These are phyloP conservation scores for Dasyprocta punctata DNA, from an alignment of 2,113 vertebrate genomes.

Conservation along the genomic window DNA sequence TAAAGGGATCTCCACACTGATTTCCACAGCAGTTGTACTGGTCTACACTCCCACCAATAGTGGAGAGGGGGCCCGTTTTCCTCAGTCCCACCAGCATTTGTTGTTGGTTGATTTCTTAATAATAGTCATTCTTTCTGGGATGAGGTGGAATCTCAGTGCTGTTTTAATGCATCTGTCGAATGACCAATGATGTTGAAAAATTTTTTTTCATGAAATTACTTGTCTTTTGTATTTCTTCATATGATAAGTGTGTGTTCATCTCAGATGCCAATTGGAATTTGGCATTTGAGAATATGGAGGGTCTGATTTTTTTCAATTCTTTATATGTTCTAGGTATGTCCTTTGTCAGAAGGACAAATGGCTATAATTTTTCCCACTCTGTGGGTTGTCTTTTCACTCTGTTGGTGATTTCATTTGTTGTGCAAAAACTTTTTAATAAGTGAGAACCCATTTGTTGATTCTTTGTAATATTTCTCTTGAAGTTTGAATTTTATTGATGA, in stretches of 20 bases:
- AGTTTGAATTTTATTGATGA: background rate
- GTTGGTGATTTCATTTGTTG: background rate
- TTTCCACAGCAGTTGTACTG: background rate
- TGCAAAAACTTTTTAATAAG: background rate
- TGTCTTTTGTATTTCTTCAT: background rate
- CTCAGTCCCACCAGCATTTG: background rate
- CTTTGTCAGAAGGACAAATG: background rate
- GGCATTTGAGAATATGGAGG: background rate
- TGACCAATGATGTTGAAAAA: background rate
- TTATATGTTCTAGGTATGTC: background rate
- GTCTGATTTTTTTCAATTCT: background rate
- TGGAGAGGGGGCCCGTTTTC: background rate
- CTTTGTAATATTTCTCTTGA: background rate
- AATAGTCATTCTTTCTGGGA: background rate
- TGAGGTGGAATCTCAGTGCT: background rate
- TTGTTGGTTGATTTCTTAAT: background rate
- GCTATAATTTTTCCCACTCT: background rate
- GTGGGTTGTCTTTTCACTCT: background rate
- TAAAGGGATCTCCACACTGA: background rate
- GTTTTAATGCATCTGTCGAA: background rate
- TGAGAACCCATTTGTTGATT: background rate
- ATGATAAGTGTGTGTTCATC: background rate
- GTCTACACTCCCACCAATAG: background rate
- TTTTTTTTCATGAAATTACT: background rate
- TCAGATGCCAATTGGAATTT: background rate